These are phyloP conservation scores for Hippasteria phrygiana DNA, from an alignment of 53 echinoderm and acorn worm species.

Conservation along the genomic window DNA sequence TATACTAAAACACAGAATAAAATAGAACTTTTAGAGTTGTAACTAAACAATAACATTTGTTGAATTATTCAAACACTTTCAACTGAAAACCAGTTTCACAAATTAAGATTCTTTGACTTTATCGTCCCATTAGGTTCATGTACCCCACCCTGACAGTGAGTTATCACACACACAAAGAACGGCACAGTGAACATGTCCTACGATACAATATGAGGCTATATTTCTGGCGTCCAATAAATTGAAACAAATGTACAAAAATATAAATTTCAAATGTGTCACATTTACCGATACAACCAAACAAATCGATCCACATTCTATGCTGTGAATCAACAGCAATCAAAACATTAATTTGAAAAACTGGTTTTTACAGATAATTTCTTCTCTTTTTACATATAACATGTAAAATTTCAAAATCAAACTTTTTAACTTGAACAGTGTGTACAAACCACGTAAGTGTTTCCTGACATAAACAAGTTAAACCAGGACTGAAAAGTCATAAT, in stretches of 20 bases:
- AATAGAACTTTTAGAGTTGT: slow-evolving; percentile 62
- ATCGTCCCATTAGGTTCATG: neutral
- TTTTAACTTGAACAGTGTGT: slow-evolving; percentile 27
- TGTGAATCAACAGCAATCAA: neutral
- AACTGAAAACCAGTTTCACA: slow-evolving; percentile 57
- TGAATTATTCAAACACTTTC: neutral
- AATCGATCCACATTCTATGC: neutral
- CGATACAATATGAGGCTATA: neutral
- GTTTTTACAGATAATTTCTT: neutral
- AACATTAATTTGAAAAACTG: slow-evolving; percentile 43
- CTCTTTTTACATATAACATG: slow-evolving; percentile 1
- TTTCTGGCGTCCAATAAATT: slow-evolving; percentile 20
- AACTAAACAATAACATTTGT: slow-evolving; percentile 46
- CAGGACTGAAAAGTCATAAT: slow-evolving; percentile 39
- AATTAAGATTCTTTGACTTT: neutral
- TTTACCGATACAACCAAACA: neutral
- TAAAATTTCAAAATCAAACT: slow-evolving; percentile 44
- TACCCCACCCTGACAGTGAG: neutral
- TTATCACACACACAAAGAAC: slow-evolving; percentile 37
- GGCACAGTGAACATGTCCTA: neutral
- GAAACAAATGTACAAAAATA: slow-evolving; percentile 38
- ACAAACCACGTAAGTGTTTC: neutral
- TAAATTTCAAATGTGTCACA: slow-evolving; percentile 11
- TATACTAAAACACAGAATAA: slow-evolving; percentile 60
- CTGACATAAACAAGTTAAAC: slow-evolving; percentile 6